phyloP scores from a whole-genome alignment of 2,888 invertebrate genomes.

The Desoria tigrina region DNA sequence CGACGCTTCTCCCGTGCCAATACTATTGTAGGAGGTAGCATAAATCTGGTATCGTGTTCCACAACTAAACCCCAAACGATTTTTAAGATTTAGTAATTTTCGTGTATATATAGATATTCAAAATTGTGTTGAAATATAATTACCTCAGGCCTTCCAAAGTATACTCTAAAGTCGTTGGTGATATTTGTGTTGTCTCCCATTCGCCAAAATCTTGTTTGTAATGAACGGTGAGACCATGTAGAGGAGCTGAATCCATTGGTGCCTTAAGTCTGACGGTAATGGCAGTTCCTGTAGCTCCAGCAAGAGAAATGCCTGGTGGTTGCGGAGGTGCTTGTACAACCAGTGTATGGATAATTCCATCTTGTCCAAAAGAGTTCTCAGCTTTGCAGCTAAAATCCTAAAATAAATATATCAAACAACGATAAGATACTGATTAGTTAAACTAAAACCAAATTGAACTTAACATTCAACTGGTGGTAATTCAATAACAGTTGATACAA shows the following conservation, averaged over 20 bases:
- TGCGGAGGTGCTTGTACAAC: constrained; percentile 68
- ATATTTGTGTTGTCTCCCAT: constrained; percentile 79
- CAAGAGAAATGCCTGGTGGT: constrained; percentile 72
- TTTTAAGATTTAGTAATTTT: too few relatives aligned
- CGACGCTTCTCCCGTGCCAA: constrained; percentile 88
- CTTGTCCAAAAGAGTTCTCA: constrained; percentile 50
- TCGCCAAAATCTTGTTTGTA: constrained; percentile 94
- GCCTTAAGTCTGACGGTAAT: constrained; percentile 72
- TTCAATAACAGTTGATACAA: too few relatives aligned
- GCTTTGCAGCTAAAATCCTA: constrained; percentile 69
- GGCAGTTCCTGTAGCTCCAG: constrained; percentile 74
- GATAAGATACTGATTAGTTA: too few relatives aligned
- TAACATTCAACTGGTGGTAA: too few relatives aligned
- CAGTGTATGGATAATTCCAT: constrained; percentile 51
- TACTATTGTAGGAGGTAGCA: constrained; percentile 87
- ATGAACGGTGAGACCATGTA: constrained; percentile 87
- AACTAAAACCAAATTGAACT: too few relatives aligned
- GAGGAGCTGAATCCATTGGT: constrained; percentile 76
- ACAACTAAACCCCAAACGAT: too few relatives aligned
- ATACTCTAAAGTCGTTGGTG: constrained; percentile 67
- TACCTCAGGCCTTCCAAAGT: constrained; percentile 81
- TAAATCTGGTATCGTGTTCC: constrained; percentile 92
- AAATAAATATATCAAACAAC: too few relatives aligned
- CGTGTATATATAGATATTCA: too few relatives aligned
- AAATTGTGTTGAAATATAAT: too few relatives aligned